Evolutionary conservation across 2,888 invertebrate species (phyloP).

Genomic region (Hermodice carunculata): DNA sequence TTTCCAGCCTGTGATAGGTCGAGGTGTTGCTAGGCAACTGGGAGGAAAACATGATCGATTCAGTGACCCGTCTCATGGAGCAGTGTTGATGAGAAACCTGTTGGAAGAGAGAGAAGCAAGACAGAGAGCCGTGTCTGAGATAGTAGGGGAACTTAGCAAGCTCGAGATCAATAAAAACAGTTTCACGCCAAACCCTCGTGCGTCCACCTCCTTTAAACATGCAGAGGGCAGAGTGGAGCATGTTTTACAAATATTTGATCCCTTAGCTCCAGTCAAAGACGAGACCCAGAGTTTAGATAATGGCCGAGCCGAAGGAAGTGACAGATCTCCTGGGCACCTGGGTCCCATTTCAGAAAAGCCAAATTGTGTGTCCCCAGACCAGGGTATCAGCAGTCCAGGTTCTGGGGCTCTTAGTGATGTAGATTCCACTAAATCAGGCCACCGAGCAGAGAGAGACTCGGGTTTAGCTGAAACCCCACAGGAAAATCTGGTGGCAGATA

Average conservation of each 20-base stretch:
- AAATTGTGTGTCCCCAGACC: slow-evolving; percentile 5
- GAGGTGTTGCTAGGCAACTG: no score
- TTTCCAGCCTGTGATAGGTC: no score
- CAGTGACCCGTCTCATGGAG: no score
- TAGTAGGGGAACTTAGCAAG: neutral
- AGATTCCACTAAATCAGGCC: no score
- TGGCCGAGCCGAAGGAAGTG: no score
- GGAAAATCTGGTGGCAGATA: neutral
- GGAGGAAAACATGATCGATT: no score
- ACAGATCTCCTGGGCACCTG: no score
- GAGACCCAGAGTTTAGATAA: neutral
- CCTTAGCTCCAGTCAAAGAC: slow-evolving; percentile 1
- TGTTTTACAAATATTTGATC: slow-evolving; percentile 26
- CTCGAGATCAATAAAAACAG: neutral
- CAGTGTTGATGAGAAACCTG: no score
- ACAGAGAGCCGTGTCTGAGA: slow-evolving; percentile 18
- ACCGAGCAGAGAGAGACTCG: slow-evolving; percentile 6
- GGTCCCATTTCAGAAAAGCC: neutral
- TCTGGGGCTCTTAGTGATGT: neutral
- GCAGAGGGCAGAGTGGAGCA: slow-evolving; percentile 21
- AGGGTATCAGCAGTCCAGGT: slow-evolving; percentile 15
- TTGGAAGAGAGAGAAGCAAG: slow-evolving; percentile 48
- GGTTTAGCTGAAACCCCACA: slow-evolving; percentile 8
- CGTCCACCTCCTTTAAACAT: slow-evolving; percentile 18
- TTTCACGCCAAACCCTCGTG: neutral